These are phyloP conservation scores for Cryptocheilus praepositus DNA, from an alignment of 2,888 invertebrate species.

Conservation along the genomic window DNA sequence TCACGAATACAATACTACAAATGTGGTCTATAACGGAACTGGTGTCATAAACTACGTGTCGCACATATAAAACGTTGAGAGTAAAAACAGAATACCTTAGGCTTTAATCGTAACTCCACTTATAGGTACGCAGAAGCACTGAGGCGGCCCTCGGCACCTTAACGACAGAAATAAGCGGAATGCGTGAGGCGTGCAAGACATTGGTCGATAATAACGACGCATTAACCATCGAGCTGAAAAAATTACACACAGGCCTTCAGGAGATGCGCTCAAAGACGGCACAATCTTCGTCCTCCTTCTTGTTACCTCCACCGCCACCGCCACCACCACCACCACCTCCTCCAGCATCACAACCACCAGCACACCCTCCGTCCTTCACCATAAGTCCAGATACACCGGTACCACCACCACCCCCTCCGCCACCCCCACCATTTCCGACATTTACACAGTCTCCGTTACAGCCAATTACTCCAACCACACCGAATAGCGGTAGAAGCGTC, in stretches of 20 bases:
- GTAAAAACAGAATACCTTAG: no score
- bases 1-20: no score
- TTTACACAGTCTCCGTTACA: conserved; percentile 22
- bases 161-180: conserved; percentile 49
- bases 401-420: conserved; percentile 23
- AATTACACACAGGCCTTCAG: conserved; percentile 46
- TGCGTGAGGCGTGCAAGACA: conserved; percentile 50
- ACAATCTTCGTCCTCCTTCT: conserved; percentile 5
- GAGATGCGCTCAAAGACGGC: conserved; percentile 30
- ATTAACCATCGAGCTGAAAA: conserved; percentile 55
- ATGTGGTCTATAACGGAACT: no score
- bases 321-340: conserved; percentile 44
- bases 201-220: conserved; percentile 51
- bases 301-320: conserved; percentile 43
- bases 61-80: no score
- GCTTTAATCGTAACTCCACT: not conserved
- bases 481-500: conserved; percentile 40
- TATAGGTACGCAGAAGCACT: conserved; percentile 51
- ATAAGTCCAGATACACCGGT: conserved; percentile 19
- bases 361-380: conserved; percentile 31
- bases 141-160: conserved; percentile 48
- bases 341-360: conserved; percentile 43
- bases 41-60: no score
- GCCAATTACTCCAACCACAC: conserved; percentile 49
- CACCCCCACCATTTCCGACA: conserved; percentile 21